Evolutionary conservation across 2,113 vertebrate genomes (phyloP).

Genomic region (Microtus ochrogaster): DNA sequence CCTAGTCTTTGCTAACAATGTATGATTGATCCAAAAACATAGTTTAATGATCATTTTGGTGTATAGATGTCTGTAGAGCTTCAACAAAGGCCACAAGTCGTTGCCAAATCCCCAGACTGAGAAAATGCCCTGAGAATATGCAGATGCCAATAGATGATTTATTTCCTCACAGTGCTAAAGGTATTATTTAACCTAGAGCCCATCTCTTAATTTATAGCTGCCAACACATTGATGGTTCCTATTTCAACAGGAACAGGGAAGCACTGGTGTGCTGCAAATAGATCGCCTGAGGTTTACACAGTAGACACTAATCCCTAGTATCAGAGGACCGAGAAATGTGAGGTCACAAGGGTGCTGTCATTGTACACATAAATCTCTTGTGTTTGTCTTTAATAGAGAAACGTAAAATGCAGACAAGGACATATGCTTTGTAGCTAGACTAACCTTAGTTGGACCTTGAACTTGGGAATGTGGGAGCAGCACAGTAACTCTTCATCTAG

Average conservation of each 20-base stretch:
- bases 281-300: background rate
- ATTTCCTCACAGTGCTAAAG: background rate
- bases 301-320: background rate
- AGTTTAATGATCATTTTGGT: background rate
- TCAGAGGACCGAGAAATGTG: too few relatives aligned
- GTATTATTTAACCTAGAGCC: background rate
- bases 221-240: background rate
- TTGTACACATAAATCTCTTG: background rate
- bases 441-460: background rate
- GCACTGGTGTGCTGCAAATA: background rate
- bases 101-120: background rate
- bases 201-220: background rate
- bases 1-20: background rate
- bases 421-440: background rate
- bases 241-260: background rate
- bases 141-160: background rate
- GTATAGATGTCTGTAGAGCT: background rate
- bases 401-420: background rate
- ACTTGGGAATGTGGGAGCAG: background rate
- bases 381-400: background rate
- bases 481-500: background rate
- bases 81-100: background rate
- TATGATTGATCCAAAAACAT: background rate
- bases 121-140: background rate
- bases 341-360: too few relatives aligned